Evolutionary conservation across 2,113 vertebrate species (phyloP), one percentile per base, ranked within the genome.

Genomic region (cat (Felis catus)): DNA sequence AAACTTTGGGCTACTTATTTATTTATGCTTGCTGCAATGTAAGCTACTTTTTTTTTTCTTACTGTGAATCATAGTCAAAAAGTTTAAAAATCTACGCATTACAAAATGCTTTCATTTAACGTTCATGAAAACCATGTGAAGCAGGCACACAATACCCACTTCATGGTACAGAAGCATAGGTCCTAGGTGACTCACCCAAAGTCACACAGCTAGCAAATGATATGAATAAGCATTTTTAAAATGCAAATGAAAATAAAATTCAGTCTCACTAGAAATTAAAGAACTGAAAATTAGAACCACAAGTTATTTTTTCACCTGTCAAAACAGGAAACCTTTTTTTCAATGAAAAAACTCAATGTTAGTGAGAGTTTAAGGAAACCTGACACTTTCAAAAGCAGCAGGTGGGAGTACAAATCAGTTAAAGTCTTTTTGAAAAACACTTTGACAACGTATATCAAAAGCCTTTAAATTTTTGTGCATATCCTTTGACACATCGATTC

Each of bases 241-340:
- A 84, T 45, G 36, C 33, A 92, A 74, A 88, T 53, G 16, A 63
- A 82, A 90, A 95, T 33, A 36, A 13, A 85, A 94, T 58, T 98
- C 12, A 85, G 53, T 15, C 71, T 96, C 78, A 97, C 27, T 95
- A 91, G 66, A 94, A 92, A 95, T 63, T 33, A 63, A 88, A 95
- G 29, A 85, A 94, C 61, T 96, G 53, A 33, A 94, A 48, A 95
- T 65, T 89, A 45, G 92, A 94, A 91, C 21, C 84, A 71, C 14
- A 33, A 92, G 25, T 73, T 91, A 51, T 61, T 76, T 86, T 94
- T 86, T 82, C 14, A 95, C n/a, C 55, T 84, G 27, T 91, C 55
- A 70, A 97, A 94, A 84, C 18, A 84, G 23, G 14, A 91, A 87
- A 51, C 7, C 25, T 48, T 82, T 94, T 65, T 79, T 51, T 79